Base-by-base conservation (phyloP, 2,888 invertebrate genomes). In the Netelia fuscicornis region DNA sequence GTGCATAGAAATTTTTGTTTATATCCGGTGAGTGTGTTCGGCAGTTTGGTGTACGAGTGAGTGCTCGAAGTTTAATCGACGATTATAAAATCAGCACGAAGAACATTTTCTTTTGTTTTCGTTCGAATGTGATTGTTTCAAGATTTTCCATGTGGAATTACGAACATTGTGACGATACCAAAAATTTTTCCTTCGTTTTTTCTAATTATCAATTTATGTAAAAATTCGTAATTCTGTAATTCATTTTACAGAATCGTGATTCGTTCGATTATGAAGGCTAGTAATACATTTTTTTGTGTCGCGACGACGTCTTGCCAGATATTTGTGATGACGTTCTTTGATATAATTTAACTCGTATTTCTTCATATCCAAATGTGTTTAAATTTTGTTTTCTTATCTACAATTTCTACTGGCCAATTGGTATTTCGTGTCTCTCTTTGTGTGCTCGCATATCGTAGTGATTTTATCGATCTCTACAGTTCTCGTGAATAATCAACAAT, bases 191-290 rank as follows among this genome's bases (percentile, higher is more conserved):
- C 13, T 74, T 62, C 44, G 25, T 42, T 17, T n/a, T 60, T 60
- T 42, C 23, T 37, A 20, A 23, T 52, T 20, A 30, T 60, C 17
- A 65, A 75, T 65, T 65, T 13, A 68, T n/a, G 44, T 68, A 54
- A 52, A 62, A 62, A 62, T 70, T 13, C 20, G 54, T 62, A 71
- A 48, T 64, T 71, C 54, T 23, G 54, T 71, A 64, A 79, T 79
- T 79, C 79, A 71, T 64, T 71, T 79, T 44, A 68, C 71, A 72
- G 54, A 79, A 79, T 60, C 30, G 13, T 70, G 11, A 58, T 58
- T 30, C 52, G 17, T n/a, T 30, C 48, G 48, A 48, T 48, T 48
- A 48, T 13, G 13, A 48, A 48, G 1, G 48, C 13, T 48, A 13
- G 48, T 58, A 20, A n/a, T 58, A 20, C 10, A 58, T 70, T 48